These are phyloP conservation scores for Psammodynastes pulverulentus DNA, from an alignment of 2,113 vertebrate genomes.

Conservation along the genomic window DNA sequence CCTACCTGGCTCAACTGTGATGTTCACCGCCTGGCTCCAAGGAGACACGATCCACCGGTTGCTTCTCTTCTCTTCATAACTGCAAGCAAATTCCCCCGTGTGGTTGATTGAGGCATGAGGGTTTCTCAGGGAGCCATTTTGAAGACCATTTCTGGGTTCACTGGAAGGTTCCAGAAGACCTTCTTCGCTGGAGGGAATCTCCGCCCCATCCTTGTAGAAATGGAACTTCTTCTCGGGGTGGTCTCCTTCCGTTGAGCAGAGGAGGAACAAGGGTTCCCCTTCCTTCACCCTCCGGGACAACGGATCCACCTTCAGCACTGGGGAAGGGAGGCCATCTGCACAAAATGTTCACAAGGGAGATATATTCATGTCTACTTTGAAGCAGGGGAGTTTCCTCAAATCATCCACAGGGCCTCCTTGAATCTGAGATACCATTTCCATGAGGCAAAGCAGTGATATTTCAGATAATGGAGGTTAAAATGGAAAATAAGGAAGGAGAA, in stretches of 20 bases:
- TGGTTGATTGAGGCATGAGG: not conserved
- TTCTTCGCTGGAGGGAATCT: not conserved
- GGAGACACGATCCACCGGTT: not conserved
- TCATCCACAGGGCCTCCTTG: too few species aligned
- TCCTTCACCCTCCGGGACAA: not conserved
- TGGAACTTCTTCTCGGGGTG: not conserved
- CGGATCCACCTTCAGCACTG: not conserved
- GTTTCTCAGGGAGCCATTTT: not conserved
- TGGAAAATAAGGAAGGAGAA: too few species aligned
- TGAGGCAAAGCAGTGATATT: too few species aligned
- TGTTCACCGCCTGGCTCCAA: not conserved
- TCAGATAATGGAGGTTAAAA: too few species aligned
- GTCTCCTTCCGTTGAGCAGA: not conserved
- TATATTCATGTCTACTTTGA: not conserved
- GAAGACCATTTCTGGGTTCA: not conserved
- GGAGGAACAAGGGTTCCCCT: not conserved
- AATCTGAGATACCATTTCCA: too few species aligned
- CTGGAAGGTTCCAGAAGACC: not conserved
- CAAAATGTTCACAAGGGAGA: not conserved
- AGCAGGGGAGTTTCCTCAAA: not conserved
- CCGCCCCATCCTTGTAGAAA: slow-evolving; percentile 4
- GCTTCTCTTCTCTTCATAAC: not conserved
- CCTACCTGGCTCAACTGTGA: not conserved
- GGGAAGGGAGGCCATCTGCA: not conserved
- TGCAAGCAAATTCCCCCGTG: not conserved